A percentile compares a stretch with the other conserved stretches of the same genome.
Conservation (phyloP, 2,797 vertebrate species). For the Darevskia nairensis region DNA sequence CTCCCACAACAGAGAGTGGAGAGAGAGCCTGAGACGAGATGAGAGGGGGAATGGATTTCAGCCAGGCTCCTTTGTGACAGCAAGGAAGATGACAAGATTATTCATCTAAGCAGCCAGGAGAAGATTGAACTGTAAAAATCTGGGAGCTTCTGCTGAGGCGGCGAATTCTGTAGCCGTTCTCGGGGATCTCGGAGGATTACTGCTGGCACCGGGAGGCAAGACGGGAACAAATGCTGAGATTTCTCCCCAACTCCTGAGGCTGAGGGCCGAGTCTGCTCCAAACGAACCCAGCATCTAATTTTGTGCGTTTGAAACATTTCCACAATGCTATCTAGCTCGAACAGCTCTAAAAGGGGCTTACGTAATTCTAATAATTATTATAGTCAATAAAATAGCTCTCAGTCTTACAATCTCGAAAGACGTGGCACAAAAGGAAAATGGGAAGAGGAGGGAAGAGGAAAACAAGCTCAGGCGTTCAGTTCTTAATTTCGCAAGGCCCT, state of each 20-base stretch:
- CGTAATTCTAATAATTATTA: too few species aligned
- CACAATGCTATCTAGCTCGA: too few species aligned
- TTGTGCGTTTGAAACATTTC: too few species aligned
- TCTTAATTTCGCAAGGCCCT: too few species aligned
- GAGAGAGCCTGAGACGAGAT: neutral
- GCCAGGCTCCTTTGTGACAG: neutral
- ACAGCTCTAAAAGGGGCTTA: too few species aligned
- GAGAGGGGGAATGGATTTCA: constrained; percentile 9
- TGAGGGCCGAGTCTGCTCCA: neutral
- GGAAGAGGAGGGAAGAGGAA: too few species aligned
- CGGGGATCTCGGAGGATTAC: neutral
- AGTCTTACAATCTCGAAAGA: too few species aligned
- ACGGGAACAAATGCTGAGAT: too few species aligned
- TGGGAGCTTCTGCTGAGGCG: neutral
- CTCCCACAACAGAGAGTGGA: neutral
- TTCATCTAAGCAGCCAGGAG: neutral
- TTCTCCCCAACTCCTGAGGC: neutral
- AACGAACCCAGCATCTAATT: too few species aligned
- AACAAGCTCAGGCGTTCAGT: too few species aligned
- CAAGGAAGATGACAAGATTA: constrained; percentile 41
- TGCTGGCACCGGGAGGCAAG: rapidly evolving
- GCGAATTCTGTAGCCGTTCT: neutral
- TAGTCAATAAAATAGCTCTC: too few species aligned
- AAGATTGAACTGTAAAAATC: constrained; percentile 26
- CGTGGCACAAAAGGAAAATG: too few species aligned